phyloP scores from a whole-genome alignment of 2,797 vertebrate genomes.

The Microctenopoma lineatum region DNA sequence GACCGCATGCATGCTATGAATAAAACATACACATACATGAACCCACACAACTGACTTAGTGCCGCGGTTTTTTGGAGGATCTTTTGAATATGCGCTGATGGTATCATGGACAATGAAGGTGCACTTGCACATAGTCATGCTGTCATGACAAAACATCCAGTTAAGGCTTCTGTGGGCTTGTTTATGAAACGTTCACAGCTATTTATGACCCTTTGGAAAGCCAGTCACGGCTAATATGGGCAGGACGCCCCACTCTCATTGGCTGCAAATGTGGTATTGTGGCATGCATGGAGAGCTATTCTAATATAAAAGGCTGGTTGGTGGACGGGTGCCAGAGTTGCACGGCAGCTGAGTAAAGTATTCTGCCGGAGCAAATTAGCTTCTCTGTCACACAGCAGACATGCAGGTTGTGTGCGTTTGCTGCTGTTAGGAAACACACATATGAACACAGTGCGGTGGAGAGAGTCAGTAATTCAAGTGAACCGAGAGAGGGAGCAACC shows the following conservation, averaged over 20 bases:
- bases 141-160: conserved; percentile 29
- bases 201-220: conserved; percentile 73
- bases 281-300: conserved; percentile 57
- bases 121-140: neutral
- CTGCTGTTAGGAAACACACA: conserved; percentile 18
- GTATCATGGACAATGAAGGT: neutral
- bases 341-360: conserved; percentile 43
- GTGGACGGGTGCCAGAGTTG: conserved; percentile 59
- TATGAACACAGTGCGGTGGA: neutral
- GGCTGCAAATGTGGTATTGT: conserved; percentile 66
- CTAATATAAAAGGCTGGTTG: conserved; percentile 58
- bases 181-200: conserved; percentile 67
- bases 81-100: neutral
- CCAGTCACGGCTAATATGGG: conserved; percentile 73
- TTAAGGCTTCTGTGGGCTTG: conserved; percentile 41
- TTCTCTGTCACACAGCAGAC: conserved; percentile 48
- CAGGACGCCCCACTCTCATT: conserved; percentile 55
- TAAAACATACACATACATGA: neutral
- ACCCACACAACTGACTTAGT: neutral
- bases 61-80: neutral
- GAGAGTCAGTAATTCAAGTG: conserved; percentile 12
- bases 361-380: conserved; percentile 49
- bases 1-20: neutral
- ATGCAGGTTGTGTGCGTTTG: conserved; percentile 28
- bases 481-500: conserved; percentile 7